A percentile compares a stretch with the other conserved stretches of the same genome.
These are phyloP conservation scores for Pseudopodoces humilis DNA, from an alignment of 2,113 vertebrate genomes.

Conservation along the genomic window DNA sequence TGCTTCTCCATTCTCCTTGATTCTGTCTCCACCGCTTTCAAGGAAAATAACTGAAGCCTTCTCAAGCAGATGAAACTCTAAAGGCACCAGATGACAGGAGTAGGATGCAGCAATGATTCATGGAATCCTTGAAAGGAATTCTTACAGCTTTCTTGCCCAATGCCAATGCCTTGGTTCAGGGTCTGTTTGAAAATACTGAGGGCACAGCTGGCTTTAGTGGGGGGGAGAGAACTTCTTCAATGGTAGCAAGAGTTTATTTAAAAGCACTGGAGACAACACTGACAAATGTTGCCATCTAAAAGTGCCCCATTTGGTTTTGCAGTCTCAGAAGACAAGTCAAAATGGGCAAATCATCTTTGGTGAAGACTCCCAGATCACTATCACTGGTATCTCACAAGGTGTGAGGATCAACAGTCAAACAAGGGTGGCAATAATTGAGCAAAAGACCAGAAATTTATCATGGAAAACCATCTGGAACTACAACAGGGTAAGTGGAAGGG, in stretches of 20 bases:
- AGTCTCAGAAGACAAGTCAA: background rate
- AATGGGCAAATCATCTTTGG: background rate
- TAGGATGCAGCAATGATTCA: background rate
- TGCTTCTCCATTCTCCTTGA: background rate
- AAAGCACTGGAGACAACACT: background rate
- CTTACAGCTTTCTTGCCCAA: no score
- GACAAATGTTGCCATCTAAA: background rate
- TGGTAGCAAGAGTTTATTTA: background rate
- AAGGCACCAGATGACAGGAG: background rate
- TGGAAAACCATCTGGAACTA: constrained; percentile 67
- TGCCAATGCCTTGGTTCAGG: background rate
- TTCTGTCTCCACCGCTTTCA: background rate
- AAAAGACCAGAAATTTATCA: background rate
- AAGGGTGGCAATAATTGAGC: background rate
- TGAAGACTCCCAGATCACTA: background rate
- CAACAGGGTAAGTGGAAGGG: background rate
- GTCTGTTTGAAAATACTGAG: background rate
- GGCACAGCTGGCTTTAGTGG: background rate
- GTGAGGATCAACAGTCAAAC: background rate
- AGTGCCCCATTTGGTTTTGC: background rate
- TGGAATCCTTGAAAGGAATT: background rate
- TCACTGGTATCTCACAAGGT: background rate
- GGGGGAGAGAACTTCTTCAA: background rate
- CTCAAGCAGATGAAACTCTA: background rate
- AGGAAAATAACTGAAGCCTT: background rate